phyloP scores from a whole-genome alignment of 1,140 invertebrate species.

The Dryas iulia region DNA sequence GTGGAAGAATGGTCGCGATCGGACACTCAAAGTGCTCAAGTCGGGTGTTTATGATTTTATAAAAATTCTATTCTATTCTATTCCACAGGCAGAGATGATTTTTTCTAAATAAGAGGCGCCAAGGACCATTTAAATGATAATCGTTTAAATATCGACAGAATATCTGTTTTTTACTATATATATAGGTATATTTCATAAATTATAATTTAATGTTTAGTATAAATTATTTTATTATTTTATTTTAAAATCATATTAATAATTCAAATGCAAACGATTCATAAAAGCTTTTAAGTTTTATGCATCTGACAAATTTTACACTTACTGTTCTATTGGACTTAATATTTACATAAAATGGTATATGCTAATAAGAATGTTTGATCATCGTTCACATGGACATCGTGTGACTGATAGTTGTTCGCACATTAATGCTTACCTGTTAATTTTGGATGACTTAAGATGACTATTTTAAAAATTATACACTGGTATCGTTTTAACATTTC shows the following conservation, averaged over 20 bases:
- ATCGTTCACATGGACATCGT: constrained; percentile 11
- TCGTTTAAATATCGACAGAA: not conserved
- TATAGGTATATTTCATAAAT: no score
- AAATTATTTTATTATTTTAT: not conserved
- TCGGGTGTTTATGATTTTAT: constrained; percentile 53
- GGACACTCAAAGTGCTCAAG: constrained; percentile 56
- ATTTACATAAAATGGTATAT: constrained; percentile 39
- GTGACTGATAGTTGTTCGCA: constrained; percentile 26
- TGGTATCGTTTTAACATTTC: not conserved
- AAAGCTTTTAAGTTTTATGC: not conserved
- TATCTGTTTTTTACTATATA: not conserved
- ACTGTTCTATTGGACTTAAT: constrained; percentile 24
- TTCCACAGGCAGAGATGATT: no score
- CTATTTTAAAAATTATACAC: not conserved
- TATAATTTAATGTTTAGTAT: not conserved
- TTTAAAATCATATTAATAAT: not conserved
- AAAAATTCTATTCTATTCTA: constrained; percentile 57
- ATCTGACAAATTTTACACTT: constrained; percentile 31
- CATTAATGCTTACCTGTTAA: constrained; percentile 19
- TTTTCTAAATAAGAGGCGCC: constrained; percentile 66
- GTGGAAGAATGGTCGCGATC: constrained; percentile 68
- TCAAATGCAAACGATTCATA: not conserved
- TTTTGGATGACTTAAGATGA: constrained; percentile 11
- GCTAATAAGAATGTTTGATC: constrained; percentile 30
- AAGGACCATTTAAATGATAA: constrained; percentile 56